These are phyloP conservation scores for Mesocricetus auratus DNA, from an alignment of 2,113 vertebrate species.

Conservation along the genomic window DNA sequence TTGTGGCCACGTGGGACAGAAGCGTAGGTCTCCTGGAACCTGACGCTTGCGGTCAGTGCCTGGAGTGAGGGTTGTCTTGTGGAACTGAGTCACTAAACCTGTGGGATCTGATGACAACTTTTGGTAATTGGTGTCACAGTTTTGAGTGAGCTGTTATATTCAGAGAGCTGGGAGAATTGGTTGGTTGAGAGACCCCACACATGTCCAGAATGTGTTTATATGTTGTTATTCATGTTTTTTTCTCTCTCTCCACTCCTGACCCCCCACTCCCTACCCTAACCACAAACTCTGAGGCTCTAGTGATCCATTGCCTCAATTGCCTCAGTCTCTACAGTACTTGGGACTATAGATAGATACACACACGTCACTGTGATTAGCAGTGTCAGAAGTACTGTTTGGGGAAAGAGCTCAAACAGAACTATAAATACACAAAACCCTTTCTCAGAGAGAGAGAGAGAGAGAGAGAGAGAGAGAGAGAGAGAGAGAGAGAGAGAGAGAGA, in stretches of 20 bases:
- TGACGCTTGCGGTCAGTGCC: neutral
- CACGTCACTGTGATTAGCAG: too few relatives aligned
- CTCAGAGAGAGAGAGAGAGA: neutral
- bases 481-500: too few relatives aligned
- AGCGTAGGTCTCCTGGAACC: neutral
- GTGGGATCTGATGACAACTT: neutral
- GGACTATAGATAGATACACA: neutral
- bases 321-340: neutral
- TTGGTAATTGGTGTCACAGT: neutral
- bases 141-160: neutral
- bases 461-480: too few relatives aligned
- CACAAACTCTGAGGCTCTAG: neutral
- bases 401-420: conserved; percentile 14
- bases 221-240: neutral
- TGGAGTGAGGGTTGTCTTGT: neutral
- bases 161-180: neutral
- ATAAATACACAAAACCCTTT: conserved; percentile 36
- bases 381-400: neutral
- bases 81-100: neutral
- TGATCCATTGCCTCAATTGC: neutral
- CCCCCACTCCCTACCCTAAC: neutral
- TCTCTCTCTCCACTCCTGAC: too few relatives aligned
- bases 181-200: neutral
- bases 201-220: neutral
- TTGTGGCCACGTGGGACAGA: neutral